These are phyloP conservation scores for Gallinago solitaria DNA, from an alignment of 2,797 vertebrate species.

Conservation along the genomic window DNA sequence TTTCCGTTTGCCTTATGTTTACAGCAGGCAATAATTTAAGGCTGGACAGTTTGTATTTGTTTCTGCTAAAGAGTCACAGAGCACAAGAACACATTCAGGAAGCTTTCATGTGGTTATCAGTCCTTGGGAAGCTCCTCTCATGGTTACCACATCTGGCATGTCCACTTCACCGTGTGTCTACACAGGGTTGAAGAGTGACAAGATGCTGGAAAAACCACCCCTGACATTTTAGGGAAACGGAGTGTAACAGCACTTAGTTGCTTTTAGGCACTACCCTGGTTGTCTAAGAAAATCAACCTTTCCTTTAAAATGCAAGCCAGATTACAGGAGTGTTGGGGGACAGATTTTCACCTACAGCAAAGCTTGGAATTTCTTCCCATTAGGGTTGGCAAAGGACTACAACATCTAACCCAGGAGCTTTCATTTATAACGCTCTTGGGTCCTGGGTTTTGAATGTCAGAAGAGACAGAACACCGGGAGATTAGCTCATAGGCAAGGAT, in stretches of 20 bases:
- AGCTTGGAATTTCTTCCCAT: neutral
- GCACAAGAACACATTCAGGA: neutral
- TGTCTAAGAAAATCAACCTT: neutral
- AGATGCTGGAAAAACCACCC: neutral
- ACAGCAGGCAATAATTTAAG: neutral
- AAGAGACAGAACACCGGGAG: neutral
- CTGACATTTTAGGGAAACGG: neutral
- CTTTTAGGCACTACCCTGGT: neutral
- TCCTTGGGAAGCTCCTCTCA: neutral
- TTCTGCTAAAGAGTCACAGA: neutral
- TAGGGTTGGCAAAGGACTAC: neutral
- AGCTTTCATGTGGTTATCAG: neutral
- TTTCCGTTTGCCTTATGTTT: neutral
- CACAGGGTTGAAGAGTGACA: neutral
- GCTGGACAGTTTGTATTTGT: neutral
- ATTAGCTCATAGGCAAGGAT: neutral
- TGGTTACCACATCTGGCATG: neutral
- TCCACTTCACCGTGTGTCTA: neutral
- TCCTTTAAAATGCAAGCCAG: neutral
- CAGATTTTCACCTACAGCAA: neutral
- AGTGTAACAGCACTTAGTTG: neutral
- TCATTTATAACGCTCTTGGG: rapidly evolving
- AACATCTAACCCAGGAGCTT: rapidly evolving
- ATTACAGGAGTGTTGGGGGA: neutral
- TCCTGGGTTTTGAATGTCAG: neutral